Evolutionary conservation across 2,113 vertebrate genomes (phyloP).

Genomic region (Sturnira hondurensis): DNA sequence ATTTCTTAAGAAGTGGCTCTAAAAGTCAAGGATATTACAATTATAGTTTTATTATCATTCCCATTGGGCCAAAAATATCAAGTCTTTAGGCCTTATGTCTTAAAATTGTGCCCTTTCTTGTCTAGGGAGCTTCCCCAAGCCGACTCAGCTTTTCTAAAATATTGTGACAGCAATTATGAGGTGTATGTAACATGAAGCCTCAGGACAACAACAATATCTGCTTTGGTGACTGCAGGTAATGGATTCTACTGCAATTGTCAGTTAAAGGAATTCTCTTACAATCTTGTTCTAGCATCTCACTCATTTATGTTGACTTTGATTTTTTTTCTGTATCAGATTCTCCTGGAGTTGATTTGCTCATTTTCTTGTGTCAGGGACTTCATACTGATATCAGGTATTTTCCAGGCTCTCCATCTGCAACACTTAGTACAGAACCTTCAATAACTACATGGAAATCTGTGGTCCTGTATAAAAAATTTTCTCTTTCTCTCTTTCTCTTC

Average conservation of each 20-base stretch:
- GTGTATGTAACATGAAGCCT: neutral
- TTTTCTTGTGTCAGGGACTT: neutral
- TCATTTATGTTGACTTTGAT: neutral
- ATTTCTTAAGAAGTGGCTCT: neutral
- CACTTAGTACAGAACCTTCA: neutral
- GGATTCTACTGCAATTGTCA: neutral
- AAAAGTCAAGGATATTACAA: neutral
- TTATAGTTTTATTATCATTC: neutral
- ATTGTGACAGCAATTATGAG: neutral
- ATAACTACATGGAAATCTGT: neutral
- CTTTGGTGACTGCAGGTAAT: neutral
- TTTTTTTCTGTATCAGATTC: neutral
- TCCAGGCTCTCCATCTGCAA: neutral
- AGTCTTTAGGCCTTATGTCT: neutral
- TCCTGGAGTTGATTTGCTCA: neutral
- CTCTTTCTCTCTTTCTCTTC: neutral
- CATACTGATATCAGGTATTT: neutral
- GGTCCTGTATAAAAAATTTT: neutral
- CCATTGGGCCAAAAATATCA: neutral
- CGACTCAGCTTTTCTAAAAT: neutral
- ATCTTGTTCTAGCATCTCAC: neutral
- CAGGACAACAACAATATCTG: neutral
- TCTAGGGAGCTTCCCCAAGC: neutral
- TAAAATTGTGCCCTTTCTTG: neutral
- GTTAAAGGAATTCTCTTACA: neutral